Evolutionary conservation across 2,888 invertebrate genomes (phyloP).

Genomic region (Drosophila anomalata): DNA sequence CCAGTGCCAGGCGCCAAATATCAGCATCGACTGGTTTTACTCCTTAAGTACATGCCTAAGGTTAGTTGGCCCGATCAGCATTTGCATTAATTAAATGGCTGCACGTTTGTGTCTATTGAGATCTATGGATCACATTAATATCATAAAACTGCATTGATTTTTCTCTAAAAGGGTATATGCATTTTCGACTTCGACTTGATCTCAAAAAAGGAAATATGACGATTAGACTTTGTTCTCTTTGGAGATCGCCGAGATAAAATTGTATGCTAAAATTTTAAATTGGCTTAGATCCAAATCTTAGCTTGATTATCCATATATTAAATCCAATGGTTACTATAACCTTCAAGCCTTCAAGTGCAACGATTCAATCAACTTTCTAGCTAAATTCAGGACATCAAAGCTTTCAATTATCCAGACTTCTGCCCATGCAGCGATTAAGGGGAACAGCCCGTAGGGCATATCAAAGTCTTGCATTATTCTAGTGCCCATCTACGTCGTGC

Average conservation of each 20-base stretch:
- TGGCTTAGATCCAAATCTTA: constrained; percentile 1
- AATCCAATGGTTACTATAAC: neutral
- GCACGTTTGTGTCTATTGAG: constrained; percentile 26
- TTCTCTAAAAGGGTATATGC: constrained; percentile 12
- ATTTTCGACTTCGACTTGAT: neutral
- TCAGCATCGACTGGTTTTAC: constrained; percentile 26
- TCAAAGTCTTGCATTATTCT: constrained; percentile 31
- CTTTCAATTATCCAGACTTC: constrained; percentile 29
- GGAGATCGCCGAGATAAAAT: neutral
- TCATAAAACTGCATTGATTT: constrained; percentile 3
- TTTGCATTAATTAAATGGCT: constrained; percentile 57
- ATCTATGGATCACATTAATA: constrained; percentile 11
- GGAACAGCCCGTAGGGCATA: constrained; percentile 41
- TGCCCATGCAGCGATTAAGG: constrained; percentile 35
- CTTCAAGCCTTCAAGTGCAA: constrained; percentile 4
- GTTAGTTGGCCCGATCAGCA: constrained; percentile 24
- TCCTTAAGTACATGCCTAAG: constrained; percentile 30
- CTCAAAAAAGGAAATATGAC: neutral
- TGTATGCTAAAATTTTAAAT: neutral
- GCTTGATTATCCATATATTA: constrained; percentile 2
- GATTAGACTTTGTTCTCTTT: neutral
- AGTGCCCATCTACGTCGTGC: constrained; percentile 29
- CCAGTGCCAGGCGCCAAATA: constrained; percentile 24
- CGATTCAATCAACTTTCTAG: constrained; percentile 38
- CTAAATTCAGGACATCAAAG: constrained; percentile 22